Evolutionary conservation across 2,113 vertebrate genomes (phyloP).

Genomic region (Gymnogyps californianus): DNA sequence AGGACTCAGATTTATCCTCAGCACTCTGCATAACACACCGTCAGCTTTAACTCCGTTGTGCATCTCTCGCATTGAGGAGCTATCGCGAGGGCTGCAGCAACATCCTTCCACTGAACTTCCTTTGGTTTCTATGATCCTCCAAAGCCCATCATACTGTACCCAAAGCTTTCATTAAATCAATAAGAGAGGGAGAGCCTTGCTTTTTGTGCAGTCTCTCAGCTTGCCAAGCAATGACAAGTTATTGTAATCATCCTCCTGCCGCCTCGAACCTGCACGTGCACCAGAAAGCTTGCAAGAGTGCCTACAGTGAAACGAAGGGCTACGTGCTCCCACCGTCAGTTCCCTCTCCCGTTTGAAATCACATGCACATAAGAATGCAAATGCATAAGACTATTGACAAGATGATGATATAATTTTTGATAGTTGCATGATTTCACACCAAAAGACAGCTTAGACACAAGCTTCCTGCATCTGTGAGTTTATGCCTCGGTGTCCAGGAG

Average conservation of each 20-base stretch:
- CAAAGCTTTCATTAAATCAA: not conserved
- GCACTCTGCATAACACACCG: not conserved
- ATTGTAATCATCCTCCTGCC: not conserved
- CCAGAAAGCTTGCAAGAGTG: not conserved
- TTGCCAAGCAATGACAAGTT: not conserved
- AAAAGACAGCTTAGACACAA: not conserved
- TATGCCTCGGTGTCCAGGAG: too few relatives aligned
- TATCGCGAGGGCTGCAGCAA: not conserved
- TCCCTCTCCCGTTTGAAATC: not conserved
- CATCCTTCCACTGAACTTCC: not conserved
- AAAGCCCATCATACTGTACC: not conserved
- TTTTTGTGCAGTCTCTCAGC: not conserved
- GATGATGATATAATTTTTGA: not conserved
- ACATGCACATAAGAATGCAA: not conserved
- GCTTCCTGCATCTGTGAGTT: not conserved
- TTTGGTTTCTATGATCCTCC: not conserved
- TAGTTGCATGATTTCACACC: not conserved
- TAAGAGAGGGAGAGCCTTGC: not conserved
- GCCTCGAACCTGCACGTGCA: not conserved
- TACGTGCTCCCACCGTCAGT: not conserved
- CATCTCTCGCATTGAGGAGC: not conserved
- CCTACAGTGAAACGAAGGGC: not conserved
- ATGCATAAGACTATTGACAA: too few relatives aligned
- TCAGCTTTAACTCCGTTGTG: rapidly evolving
- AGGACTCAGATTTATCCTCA: not conserved